Evolutionary conservation across 2,888 invertebrate species (phyloP).

Genomic region (Boloria euphrosyne): DNA sequence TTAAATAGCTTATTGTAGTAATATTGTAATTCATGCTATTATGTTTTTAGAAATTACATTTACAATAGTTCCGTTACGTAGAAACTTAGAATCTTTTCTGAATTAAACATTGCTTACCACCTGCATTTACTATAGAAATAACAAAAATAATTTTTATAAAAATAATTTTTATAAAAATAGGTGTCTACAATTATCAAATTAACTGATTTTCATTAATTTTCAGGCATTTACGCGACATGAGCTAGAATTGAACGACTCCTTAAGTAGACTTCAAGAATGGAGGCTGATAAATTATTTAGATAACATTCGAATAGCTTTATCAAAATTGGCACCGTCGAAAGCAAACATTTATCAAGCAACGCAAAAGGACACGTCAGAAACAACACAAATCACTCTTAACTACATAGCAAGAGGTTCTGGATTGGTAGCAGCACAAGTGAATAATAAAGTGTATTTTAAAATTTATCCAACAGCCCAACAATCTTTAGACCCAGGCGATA

Average conservation of each 20-base stretch:
- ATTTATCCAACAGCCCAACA: conserved; percentile 81
- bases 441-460: conserved; percentile 81
- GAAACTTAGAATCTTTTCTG: background rate
- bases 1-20: conserved; percentile 12
- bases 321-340: conserved; percentile 70
- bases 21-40: conserved; percentile 16
- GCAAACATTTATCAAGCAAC: conserved; percentile 48
- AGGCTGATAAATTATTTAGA: conserved; percentile 79
- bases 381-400: conserved; percentile 69
- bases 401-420: conserved; percentile 84
- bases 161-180: too few relatives aligned
- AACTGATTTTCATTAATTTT: conserved; percentile 46
- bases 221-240: conserved; percentile 83
- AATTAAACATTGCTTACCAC: too few relatives aligned
- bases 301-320: conserved; percentile 71
- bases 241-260: conserved; percentile 71
- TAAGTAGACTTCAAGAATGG: conserved; percentile 81
- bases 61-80: background rate
- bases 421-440: conserved; percentile 80
- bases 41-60: conserved; percentile 10
- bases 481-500: conserved; percentile 72
- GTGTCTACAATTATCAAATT: background rate
- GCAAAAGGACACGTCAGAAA: conserved; percentile 65
- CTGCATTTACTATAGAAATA: too few relatives aligned
- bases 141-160: too few relatives aligned